Percentiles rank a stretch among this genome's conserved stretches.
Evolutionary conservation across 1,140 invertebrate genomes (phyloP).

Genomic region (Drosophila orena): DNA sequence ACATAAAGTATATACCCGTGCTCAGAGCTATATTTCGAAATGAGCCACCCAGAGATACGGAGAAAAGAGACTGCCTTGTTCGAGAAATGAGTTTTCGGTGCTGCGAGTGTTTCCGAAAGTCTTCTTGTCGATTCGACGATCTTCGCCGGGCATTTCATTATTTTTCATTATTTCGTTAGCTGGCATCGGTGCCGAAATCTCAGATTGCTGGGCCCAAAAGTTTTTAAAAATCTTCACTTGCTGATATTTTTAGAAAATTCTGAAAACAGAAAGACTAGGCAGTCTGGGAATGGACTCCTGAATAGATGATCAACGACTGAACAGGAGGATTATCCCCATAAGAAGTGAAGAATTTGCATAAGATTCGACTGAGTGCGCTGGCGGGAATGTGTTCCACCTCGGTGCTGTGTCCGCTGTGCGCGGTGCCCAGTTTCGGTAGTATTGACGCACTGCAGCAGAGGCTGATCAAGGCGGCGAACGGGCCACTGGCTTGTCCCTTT

Average conservation of each 20-base stretch:
- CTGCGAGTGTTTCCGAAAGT: constrained; percentile 45
- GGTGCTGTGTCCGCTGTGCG: constrained; percentile 91
- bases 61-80: constrained; percentile 7
- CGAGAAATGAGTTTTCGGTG: constrained; percentile 32
- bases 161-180: constrained; percentile 51
- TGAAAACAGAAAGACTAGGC: constrained; percentile 38
- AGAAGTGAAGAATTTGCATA: constrained; percentile 31
- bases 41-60: constrained; percentile 8
- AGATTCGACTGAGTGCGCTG: constrained; percentile 18
- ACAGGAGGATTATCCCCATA: constrained; percentile 12
- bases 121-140: constrained; percentile 30
- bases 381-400: constrained; percentile 87
- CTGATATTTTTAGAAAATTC: constrained; percentile 77
- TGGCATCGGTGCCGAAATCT: constrained; percentile 38
- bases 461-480: constrained; percentile 90
- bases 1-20: constrained; percentile 8
- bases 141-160: constrained; percentile 43
- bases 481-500: constrained; percentile 89
- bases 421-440: constrained; percentile 89
- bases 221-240: constrained; percentile 74
- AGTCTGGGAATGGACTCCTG: constrained; percentile 54
- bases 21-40: constrained; percentile 43
- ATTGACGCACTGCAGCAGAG: constrained; percentile 89
- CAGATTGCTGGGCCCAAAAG: constrained; percentile 39
- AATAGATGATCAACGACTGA: constrained; percentile 13